Conservation (phyloP, 2,113 vertebrate species). For the Mirza zaza region DNA sequence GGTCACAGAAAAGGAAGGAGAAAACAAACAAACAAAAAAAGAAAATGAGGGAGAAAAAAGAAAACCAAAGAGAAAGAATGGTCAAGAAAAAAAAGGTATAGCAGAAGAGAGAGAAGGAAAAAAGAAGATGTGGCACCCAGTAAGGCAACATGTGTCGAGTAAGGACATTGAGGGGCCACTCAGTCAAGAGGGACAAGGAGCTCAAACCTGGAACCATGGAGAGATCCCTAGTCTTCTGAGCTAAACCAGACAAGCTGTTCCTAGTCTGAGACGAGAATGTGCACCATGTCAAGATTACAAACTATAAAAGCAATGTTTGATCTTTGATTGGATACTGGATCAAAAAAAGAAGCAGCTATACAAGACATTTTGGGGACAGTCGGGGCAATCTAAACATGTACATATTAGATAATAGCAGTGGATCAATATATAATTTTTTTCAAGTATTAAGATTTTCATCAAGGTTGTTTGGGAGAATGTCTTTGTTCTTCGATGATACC, state of each 20-base stretch:
- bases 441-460: not conserved
- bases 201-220: not conserved
- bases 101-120: not conserved
- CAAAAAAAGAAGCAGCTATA: not conserved
- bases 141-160: not conserved
- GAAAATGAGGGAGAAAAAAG: not conserved
- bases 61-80: not conserved
- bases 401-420: not conserved
- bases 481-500: not conserved
- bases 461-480: not conserved
- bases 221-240: not conserved
- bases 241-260: conserved; percentile 46
- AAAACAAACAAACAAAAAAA: not conserved
- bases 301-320: not conserved
- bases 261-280: not conserved
- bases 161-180: not conserved
- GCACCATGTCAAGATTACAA: not conserved
- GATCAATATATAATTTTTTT: not conserved
- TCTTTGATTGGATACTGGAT: not conserved
- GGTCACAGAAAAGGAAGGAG: not conserved
- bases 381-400: not conserved
- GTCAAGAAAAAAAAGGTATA: not conserved
- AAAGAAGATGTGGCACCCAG: not conserved
- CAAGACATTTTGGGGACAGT: not conserved
- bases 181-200: not conserved